phyloP scores from a whole-genome alignment of 1,140 invertebrate genomes.

The Asbolus verrucosus region DNA sequence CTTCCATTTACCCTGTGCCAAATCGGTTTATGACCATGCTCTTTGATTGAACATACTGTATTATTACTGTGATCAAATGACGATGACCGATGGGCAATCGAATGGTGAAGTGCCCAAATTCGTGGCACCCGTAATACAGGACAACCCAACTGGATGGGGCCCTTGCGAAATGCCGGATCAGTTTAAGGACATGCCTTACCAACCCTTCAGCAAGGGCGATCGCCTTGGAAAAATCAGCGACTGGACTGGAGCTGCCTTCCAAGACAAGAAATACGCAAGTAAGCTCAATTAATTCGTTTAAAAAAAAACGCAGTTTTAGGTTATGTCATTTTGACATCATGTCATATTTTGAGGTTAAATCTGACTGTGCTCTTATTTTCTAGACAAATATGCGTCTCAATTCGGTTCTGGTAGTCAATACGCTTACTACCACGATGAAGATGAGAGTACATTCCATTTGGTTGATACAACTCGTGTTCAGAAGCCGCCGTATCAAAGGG shows the following conservation, averaged over 20 bases:
- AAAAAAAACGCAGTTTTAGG: background rate
- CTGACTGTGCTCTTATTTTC: slow-evolving; percentile 58
- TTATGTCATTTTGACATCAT: too few species aligned
- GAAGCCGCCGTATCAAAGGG: slow-evolving; percentile 91
- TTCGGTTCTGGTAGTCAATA: slow-evolving; percentile 96
- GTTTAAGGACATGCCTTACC: slow-evolving; percentile 98
- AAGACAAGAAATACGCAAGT: slow-evolving; percentile 96
- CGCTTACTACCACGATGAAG: slow-evolving; percentile 98
- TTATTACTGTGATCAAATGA: too few species aligned
- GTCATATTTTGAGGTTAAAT: slow-evolving; percentile 14
- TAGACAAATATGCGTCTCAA: slow-evolving; percentile 95
- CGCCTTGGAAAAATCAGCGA: slow-evolving; percentile 97
- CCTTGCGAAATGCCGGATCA: slow-evolving; percentile 94
- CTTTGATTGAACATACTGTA: too few species aligned
- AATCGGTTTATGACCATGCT: too few species aligned
- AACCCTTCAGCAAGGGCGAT: slow-evolving; percentile 97
- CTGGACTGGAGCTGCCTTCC: slow-evolving; percentile 95
- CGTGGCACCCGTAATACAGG: slow-evolving; percentile 78
- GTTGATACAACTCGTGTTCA: slow-evolving; percentile 94
- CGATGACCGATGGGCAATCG: slow-evolving; percentile 51
- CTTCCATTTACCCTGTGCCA: too few species aligned
- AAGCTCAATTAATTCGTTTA: slow-evolving; percentile 65
- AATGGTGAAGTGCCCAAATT: slow-evolving; percentile 57
- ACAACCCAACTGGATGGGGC: slow-evolving; percentile 95
- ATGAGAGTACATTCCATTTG: slow-evolving; percentile 98